Percentiles rank a stretch among this genome's conserved stretches.
Evolutionary conservation across 92 coral and sea anemone genomes (phyloP).

Genomic region (Umimayanthus kanabou): DNA sequence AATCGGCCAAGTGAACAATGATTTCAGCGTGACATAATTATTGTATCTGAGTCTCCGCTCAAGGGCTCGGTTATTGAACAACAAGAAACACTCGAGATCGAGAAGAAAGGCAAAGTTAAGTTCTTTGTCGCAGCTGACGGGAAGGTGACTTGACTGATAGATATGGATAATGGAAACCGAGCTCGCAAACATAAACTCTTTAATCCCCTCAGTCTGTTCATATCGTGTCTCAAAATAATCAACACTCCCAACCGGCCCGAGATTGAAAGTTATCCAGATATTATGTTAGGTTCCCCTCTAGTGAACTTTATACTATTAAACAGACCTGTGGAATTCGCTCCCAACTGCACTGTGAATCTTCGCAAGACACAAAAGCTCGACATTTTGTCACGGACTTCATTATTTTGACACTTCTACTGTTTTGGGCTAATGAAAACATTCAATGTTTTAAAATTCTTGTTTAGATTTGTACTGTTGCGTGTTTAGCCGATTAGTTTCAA

Average conservation of each 20-base stretch:
- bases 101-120: neutral
- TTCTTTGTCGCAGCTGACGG: neutral
- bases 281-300: neutral
- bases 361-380: neutral
- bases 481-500: neutral
- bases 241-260: neutral
- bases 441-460: neutral
- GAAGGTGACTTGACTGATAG: no score
- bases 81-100: neutral
- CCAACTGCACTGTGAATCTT: constrained; percentile 2
- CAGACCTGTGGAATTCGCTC: neutral
- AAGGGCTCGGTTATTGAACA: neutral
- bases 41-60: neutral
- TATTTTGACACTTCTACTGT: neutral
- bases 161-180: neutral
- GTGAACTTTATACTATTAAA: neutral
- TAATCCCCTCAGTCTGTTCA: neutral
- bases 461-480: neutral
- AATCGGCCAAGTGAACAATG: neutral
- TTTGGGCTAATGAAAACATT: neutral
- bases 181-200: neutral
- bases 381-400: neutral
- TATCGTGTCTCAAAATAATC: neutral
- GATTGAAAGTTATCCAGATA: neutral
- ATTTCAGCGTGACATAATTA: constrained; percentile 23